phyloP scores from a whole-genome alignment of 2,113 vertebrate genomes.

The Cygnus atratus region DNA sequence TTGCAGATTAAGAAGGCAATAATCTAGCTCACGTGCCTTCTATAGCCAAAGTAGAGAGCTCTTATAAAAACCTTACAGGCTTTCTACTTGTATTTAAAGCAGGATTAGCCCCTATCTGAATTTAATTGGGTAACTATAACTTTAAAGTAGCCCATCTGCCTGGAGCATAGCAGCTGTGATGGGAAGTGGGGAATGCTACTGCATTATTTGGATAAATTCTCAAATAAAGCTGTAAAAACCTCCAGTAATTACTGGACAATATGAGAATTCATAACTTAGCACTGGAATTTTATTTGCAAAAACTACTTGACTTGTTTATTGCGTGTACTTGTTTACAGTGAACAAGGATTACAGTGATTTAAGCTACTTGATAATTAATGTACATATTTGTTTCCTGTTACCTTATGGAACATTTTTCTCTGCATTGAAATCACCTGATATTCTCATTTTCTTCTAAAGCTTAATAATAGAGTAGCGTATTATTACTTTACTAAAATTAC shows the following conservation, averaged over 20 bases:
- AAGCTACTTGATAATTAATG: background rate
- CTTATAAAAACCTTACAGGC: background rate
- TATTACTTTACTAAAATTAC: background rate
- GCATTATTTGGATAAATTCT: conserved; percentile 40
- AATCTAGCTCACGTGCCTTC: background rate
- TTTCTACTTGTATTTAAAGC: conserved; percentile 25
- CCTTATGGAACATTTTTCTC: background rate
- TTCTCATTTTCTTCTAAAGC: background rate
- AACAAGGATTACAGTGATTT: background rate
- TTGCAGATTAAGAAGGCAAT: conserved; percentile 3
- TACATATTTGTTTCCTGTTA: background rate
- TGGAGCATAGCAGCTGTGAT: conserved; percentile 49
- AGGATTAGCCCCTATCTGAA: conserved; percentile 11
- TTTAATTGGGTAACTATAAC: conserved; percentile 43
- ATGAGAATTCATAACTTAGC: conserved; percentile 22
- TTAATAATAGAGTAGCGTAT: background rate
- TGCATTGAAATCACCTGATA: background rate
- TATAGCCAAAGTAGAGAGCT: background rate
- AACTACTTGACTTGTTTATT: conserved; percentile 10
- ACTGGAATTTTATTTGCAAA: background rate
- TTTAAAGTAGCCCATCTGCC: conserved; percentile 37
- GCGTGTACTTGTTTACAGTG: background rate
- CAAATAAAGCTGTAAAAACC: conserved; percentile 7
- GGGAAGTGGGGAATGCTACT: background rate
- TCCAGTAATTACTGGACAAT: conserved; percentile 19